Conservation (phyloP, 2,888 invertebrate species). For the Hyposoter didymator region DNA sequence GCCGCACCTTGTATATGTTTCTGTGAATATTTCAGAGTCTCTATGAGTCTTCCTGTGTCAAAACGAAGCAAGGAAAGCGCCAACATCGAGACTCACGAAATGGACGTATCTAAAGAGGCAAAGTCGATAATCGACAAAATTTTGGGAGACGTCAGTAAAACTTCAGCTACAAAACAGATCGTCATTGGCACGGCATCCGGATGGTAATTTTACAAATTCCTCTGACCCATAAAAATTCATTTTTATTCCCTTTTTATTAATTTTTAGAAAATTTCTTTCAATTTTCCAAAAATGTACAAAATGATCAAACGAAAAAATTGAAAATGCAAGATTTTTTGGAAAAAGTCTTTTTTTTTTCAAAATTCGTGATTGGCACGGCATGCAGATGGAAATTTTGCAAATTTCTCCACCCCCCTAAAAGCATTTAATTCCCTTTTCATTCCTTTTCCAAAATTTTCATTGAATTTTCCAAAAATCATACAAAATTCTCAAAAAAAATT, state of each 20-base stretch:
- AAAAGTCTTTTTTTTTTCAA: no score
- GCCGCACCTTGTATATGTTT: slow-evolving; percentile 9
- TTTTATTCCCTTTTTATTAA: not conserved
- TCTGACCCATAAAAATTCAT: slow-evolving; percentile 7
- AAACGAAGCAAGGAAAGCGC: slow-evolving; percentile 79
- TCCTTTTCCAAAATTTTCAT: not conserved
- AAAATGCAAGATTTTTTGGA: no score
- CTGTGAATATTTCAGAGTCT: slow-evolving; percentile 57
- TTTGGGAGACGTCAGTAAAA: slow-evolving; percentile 92
- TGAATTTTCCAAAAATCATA: no score
- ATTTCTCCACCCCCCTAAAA: no score
- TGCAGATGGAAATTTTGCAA: no score
- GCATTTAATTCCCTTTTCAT: not conserved
- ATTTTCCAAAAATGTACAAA: not conserved
- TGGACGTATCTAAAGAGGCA: slow-evolving; percentile 86
- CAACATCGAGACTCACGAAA: slow-evolving; percentile 83
- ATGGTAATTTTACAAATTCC: slow-evolving; percentile 88
- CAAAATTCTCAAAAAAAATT: not conserved
- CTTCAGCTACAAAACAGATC: slow-evolving; percentile 94
- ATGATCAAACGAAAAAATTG: no score
- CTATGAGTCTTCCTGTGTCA: slow-evolving; percentile 79
- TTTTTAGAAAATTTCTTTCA: not conserved
- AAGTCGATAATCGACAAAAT: slow-evolving; percentile 90
- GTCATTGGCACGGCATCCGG: slow-evolving; percentile 94
- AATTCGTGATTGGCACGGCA: no score